Evolutionary conservation across 1,140 invertebrate species (phyloP).

Genomic region (Lysiphlebus fabarum): DNA sequence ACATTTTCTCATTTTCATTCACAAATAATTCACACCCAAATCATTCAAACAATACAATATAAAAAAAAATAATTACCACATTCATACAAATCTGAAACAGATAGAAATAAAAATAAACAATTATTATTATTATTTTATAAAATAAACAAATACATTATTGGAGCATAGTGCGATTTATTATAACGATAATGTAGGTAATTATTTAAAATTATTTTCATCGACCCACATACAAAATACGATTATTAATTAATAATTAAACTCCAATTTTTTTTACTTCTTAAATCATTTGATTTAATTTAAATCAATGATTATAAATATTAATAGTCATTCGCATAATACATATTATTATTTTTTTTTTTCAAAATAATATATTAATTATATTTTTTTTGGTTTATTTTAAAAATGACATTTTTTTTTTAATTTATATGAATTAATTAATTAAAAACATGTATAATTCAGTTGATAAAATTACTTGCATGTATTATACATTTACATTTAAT

Average conservation of each 20-base stretch:
- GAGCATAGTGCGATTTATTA: slow-evolving; percentile 52
- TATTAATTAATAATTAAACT: slow-evolving; percentile 17
- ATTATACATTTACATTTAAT: too few species aligned
- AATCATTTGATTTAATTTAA: slow-evolving; percentile 39
- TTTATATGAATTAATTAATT: too few species aligned
- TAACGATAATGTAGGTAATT: slow-evolving; percentile 34
- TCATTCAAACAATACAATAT: slow-evolving; percentile 9
- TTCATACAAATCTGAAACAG: slow-evolving; percentile 37
- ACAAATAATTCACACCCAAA: slow-evolving; percentile 5
- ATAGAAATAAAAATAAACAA: slow-evolving; percentile 27
- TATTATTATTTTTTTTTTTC: not conserved
- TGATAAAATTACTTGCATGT: too few species aligned
- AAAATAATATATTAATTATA: too few species aligned
- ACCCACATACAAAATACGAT: slow-evolving; percentile 44
- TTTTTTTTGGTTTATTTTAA: too few species aligned
- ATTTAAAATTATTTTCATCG: slow-evolving; percentile 17
- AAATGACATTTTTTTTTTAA: too few species aligned
- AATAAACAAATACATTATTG: slow-evolving; percentile 38
- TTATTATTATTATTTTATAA: slow-evolving; percentile 18
- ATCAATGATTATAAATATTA: slow-evolving; percentile 38
- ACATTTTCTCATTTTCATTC: not conserved
- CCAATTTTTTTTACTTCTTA: not conserved
- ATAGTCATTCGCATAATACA: slow-evolving; percentile 2
- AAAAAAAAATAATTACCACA: slow-evolving; percentile 6
- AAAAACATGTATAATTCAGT: too few species aligned